A percentile compares a stretch with the other conserved stretches of the same genome.
phyloP scores from a whole-genome alignment of 2,113 vertebrate genomes.

The Platycercus adscitus region DNA sequence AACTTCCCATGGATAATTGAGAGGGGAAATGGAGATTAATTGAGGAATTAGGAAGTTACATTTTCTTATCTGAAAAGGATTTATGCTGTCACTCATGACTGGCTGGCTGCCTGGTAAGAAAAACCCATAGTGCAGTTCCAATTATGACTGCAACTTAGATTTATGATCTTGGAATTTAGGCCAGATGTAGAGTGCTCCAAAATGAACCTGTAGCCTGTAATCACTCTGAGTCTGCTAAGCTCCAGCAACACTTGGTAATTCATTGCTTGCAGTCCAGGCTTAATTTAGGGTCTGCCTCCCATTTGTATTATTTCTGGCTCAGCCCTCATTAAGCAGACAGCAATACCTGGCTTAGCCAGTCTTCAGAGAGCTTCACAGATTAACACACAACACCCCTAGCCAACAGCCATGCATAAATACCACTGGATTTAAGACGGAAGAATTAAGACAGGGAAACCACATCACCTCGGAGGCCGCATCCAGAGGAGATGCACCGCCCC shows the following conservation, averaged over 20 bases:
- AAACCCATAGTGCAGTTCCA: background rate
- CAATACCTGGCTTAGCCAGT: background rate
- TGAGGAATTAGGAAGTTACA: slow-evolving; percentile 3
- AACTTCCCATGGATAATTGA: slow-evolving; percentile 4
- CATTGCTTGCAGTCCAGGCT: background rate
- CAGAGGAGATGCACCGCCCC: background rate
- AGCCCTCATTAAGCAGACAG: background rate
- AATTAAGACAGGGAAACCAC: background rate
- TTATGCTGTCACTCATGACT: slow-evolving; percentile 1
- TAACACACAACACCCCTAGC: background rate
- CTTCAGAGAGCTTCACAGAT: background rate
- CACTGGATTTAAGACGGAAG: background rate
- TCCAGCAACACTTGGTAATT: background rate
- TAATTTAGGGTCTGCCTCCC: background rate
- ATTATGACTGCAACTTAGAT: background rate
- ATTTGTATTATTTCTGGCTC: slow-evolving; percentile 33
- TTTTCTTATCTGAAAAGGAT: slow-evolving; percentile 56
- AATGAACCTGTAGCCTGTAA: background rate
- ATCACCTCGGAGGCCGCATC: background rate
- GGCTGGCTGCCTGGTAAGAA: background rate
- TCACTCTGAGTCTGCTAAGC: background rate
- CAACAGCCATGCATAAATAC: background rate
- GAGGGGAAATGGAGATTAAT: background rate
- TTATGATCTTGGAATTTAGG: background rate
- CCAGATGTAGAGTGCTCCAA: background rate